Evolutionary conservation across 2,113 vertebrate genomes (phyloP), one percentile per base, ranked within the genome.

Genomic region (Aptenodytes patagonicus): DNA sequence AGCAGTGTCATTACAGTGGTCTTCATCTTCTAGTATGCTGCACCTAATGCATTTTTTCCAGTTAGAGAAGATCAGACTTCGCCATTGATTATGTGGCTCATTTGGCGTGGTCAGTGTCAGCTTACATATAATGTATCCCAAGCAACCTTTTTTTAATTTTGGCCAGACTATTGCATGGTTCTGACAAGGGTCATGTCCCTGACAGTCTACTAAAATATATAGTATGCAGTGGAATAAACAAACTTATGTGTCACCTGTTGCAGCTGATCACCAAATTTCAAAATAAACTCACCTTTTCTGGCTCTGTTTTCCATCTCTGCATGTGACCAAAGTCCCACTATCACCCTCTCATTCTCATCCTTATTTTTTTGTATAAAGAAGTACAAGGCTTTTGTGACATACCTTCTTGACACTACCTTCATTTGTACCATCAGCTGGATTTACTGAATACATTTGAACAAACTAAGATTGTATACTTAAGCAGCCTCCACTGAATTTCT

Each of bases 381-480:
- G 42, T 21, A 61, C 11, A 87, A 96, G 8, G 4, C 1, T 92
- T 69, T 78, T 52, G 57, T 86, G 58, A 75, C 20, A 89, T 19
- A 83, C 15, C 66, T 90, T 80, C 36, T 47, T 93, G 34, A 65
- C 89, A 73, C 80, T 95, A 83, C 52, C 28, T 86, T 65, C 19
- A 54, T 86, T 96, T 95, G 42, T 61, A 95, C 11, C 25, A 42
- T 38, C 46, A 68, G 22, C 11, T 90, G 51, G 46, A 83, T 94
- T 95, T 92, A 93, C 8, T 22, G 87, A 97, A 93, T 78, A 51
- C 15, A 76, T 95, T 90, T 96, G 93, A 95, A 89, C 70, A 94
- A 91, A 90, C 31, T 65, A 58, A 72, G 44, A 44, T 13, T 95
- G 60, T 79, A 57, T 73, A 57, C 71, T 90, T 96, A 96, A 95